A percentile compares a stretch with the other conserved stretches of the same genome.
phyloP scores from a whole-genome alignment of 1,140 invertebrate species.

The Dreissena polymorpha region DNA sequence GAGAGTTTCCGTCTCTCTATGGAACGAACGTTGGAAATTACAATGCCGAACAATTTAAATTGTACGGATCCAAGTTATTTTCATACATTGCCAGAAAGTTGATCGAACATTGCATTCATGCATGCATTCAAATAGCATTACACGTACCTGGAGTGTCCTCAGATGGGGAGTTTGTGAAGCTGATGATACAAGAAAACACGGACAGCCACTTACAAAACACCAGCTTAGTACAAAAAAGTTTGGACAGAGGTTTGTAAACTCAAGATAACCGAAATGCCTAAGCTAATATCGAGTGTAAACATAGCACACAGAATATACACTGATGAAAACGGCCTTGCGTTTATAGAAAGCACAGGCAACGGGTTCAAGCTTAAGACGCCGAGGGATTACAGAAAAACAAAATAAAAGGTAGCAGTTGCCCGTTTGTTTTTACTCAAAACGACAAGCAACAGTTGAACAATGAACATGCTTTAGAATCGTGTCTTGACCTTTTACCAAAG shows the following conservation, averaged over 20 bases:
- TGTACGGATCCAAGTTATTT: not conserved
- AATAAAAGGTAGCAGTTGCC: not conserved
- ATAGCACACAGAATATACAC: not conserved
- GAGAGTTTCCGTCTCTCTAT: constrained; percentile 13
- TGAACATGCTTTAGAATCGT: no score
- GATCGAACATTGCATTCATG: not conserved
- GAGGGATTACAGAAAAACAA: not conserved
- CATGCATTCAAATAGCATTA: not conserved
- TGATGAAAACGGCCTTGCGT: no score
- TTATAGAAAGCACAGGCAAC: no score
- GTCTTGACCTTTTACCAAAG: no score
- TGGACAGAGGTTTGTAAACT: constrained; percentile 3
- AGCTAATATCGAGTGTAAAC: not conserved
- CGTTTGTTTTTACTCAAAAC: not conserved
- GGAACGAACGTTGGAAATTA: not conserved
- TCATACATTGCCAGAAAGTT: not conserved
- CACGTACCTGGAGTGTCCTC: not conserved
- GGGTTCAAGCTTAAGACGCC: no score
- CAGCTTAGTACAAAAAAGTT: constrained; percentile 10
- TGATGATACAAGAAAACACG: not conserved
- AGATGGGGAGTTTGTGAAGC: constrained; percentile 4
- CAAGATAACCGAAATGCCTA: not conserved
- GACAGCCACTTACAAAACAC: not conserved
- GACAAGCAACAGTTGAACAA: no score
- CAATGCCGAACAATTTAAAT: not conserved